Base-by-base conservation (phyloP, 2,888 invertebrate species). In the Dione juno region DNA sequence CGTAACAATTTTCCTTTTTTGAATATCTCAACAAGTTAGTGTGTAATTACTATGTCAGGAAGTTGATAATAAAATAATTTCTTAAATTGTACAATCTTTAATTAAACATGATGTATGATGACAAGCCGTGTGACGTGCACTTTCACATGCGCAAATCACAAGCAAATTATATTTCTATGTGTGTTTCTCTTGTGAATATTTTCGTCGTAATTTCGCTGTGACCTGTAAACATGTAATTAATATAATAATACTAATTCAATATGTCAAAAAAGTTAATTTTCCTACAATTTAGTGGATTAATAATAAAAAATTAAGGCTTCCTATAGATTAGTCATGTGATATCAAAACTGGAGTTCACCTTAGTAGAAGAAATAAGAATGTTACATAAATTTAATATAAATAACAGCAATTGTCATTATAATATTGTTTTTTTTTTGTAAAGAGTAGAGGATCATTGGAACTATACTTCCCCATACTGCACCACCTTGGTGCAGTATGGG, bases 171-270 rank as follows among this genome's bases (percentile, higher is more conserved):
- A 73, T 73, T 73, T 73, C 3, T 28, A 5, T 28, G 5, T 74
- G 61, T 70, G 73, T 73, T 76, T 74, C 73, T 73, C 70, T 76
- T 73, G 76, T 73, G 69, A 75, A 74, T 66, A 71, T 72, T 74
- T 75, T 74, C 76, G 71, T 74, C 76, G 73, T 66, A 66, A 59
- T 66, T 70, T 69, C 37, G 64, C 61, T 58, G 35, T 65, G 73
- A 74, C 71, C 68, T 14, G 58, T 58, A 65, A 63, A 65, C 37
- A 41, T 37, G 19, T 5, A 28, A 64, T 35, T 75, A 71, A 71
- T 57, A 63, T 73, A 75, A 77, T 74, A 67, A 69, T 66, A 40
- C 40, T 73, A 67, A 74, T 74, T 76, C 45, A 10, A 69, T 64
- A 72, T 71, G 41, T 57, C 41, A 53, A 45, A n/a, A 45, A 40